Conservation (phyloP, 2,797 vertebrate genomes). For the Argya squamiceps region DNA sequence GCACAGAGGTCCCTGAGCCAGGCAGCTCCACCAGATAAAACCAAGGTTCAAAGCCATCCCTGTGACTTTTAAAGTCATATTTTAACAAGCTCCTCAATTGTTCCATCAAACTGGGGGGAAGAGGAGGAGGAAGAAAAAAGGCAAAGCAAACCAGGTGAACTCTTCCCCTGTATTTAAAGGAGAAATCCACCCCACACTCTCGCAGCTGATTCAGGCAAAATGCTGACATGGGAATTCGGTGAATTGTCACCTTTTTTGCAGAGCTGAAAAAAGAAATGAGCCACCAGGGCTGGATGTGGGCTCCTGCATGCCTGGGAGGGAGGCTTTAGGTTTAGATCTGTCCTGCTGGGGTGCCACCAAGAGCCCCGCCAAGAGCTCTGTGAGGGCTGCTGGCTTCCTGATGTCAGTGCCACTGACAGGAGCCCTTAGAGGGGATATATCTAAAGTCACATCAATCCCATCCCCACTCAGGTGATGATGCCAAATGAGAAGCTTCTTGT, state of each 20-base stretch:
- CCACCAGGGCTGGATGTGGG: neutral
- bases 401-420: rapidly evolving
- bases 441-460: neutral
- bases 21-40: neutral
- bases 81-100: too few species aligned
- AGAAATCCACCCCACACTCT: too few species aligned
- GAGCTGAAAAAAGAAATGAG: neutral
- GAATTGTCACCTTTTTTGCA: too few species aligned
- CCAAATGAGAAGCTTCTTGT: neutral
- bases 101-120: too few species aligned
- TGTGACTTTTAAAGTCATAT: neutral
- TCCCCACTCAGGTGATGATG: rapidly evolving
- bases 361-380: neutral
- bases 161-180: too few species aligned
- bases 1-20: neutral
- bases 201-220: too few species aligned
- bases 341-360: neutral
- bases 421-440: neutral
- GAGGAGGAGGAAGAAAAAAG: too few species aligned
- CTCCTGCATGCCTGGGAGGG: rapidly evolving
- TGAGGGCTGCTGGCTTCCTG: neutral
- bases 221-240: too few species aligned
- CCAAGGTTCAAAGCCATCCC: rapidly evolving
- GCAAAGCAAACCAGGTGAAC: too few species aligned
- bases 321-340: neutral